Evolutionary conservation across 2,797 vertebrate species (phyloP), one percentile per base, ranked within the genome.

Genomic region (Phaenicophaeus curvirostris): DNA sequence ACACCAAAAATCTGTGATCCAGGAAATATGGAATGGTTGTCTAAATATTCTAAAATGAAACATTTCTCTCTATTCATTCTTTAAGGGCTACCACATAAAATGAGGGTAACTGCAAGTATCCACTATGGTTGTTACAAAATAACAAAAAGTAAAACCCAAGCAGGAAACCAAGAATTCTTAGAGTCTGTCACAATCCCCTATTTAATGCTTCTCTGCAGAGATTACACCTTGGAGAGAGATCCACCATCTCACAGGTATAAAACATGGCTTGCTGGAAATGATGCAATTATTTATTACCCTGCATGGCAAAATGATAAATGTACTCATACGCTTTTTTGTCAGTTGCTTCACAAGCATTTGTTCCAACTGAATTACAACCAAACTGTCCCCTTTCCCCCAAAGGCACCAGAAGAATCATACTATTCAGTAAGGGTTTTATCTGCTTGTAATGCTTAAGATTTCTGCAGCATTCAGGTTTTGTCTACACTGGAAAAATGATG

Each of bases 321-420:
- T 76, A 75, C 78, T 94, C 33, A 48, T 59, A 69, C 0, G 6
- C 30, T 68, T 89, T 93, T 89, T 48, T 86, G 81, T 86, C 91
- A 92, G 54, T 41, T 91, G 73, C 66, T 94, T 91, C 67, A 61
- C 53, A 84, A 93, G 87, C 65, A 82, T 91, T 95, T 91, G 80
- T 73, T 95, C 83, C 77, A 86, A 35, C 30, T 90, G 82, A 93
- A 86, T 86, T 90, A 82, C 21, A 3, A 59, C 50, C 91, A 88
- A 88, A 88, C 37, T 8, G 19, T 61, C 59, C 62, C 53, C 27
- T 57, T 86, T 78, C 62, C 79, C 74, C 83, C 83, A 83, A 85
- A 62, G 90, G 37, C 68, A 93, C 50, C 4, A 78, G 39, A 6
- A 91, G 57, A 94, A 94, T 50, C 55, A 79, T 86, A 59, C 67